Base-by-base conservation (phyloP, 2,797 vertebrate species). In the Periophthalmus magnuspinnatus region DNA sequence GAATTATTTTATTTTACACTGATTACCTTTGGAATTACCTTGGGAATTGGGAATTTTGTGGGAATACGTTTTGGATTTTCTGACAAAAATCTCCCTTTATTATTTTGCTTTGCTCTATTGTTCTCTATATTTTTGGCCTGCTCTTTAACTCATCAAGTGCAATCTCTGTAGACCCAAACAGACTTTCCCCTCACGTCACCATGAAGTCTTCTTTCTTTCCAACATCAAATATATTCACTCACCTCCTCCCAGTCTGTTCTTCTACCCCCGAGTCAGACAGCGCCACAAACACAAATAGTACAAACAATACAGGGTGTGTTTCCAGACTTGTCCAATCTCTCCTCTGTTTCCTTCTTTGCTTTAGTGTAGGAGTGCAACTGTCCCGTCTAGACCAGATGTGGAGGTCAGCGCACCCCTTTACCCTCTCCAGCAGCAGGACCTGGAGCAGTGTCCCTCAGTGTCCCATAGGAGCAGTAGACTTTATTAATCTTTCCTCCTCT, bases 401-500 rank as follows among this genome's bases (percentile, higher is more conserved):
- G 77, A 76, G 89, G 87, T 91, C 86, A 84, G 80, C 22, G 66
- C n/a, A 38, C 38, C 68, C 82, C 69, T 36, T 59, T 34, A 61
- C 38, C 68, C 83, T 66, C 1, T 55, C 65, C 63, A 50, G 60
- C 65, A 66, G 65, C 52, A 72, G 78, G 83, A 60, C 75, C 78
- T 67, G 79, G 82, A 88, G 90, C 77, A 70, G 76, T 87, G 84
- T 85, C 84, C 81, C 67, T 66, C 75, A 75, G 61, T 50, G 67
- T 86, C 89, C 85, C 86, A 21, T 34, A 62, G 88, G 90, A 84
- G 64, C 86, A 64, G 83, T 88, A 86, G 67, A 70, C 81, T 82
- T 90, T 89, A 86, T 89, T 92, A 88, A 90, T 88, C 84, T 80
- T 70, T 84, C 75, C 75, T 81, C 85, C 81, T 81, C 67, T n/a